Evolutionary conservation across 2,888 invertebrate genomes (phyloP).

Genomic region (Agrotis segetum): DNA sequence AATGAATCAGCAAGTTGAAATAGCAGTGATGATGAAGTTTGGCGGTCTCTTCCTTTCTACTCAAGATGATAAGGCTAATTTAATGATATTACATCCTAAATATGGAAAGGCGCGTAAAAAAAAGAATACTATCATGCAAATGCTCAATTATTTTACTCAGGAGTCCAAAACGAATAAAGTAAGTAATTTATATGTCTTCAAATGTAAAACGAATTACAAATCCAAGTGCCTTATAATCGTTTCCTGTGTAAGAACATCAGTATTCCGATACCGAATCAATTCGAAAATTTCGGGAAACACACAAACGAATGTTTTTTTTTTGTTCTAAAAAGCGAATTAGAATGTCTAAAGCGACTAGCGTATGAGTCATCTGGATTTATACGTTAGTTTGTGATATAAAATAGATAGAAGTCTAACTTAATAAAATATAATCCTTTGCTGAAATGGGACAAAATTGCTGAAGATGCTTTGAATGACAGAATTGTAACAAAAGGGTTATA

Average conservation of each 20-base stretch:
- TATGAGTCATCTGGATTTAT: slow-evolving; percentile 58
- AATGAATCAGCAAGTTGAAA: no score
- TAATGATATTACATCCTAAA: no score
- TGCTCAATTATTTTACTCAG: neutral
- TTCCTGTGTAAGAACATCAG: slow-evolving; percentile 53
- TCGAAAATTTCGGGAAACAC: slow-evolving; percentile 55
- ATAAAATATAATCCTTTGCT: fast-evolving
- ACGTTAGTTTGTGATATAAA: slow-evolving; percentile 19
- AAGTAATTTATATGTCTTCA: slow-evolving; percentile 51
- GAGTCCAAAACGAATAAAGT: slow-evolving; percentile 12
- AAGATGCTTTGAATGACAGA: neutral
- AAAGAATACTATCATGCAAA: no score
- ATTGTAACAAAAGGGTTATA: no score
- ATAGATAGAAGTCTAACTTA: slow-evolving; percentile 41
- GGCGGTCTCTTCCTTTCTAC: no score
- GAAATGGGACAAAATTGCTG: no score
- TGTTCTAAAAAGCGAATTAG: slow-evolving; percentile 53
- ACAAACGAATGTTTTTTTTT: slow-evolving; percentile 36
- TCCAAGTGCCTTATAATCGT: slow-evolving; percentile 50
- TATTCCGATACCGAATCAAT: slow-evolving; percentile 36
- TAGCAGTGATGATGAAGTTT: no score
- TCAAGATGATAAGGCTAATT: no score
- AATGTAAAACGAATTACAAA: slow-evolving; percentile 43
- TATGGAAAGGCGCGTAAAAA: no score
- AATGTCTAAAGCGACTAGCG: slow-evolving; percentile 39